Conservation (phyloP, 2,113 vertebrate species). For the Dasyprocta punctata region DNA sequence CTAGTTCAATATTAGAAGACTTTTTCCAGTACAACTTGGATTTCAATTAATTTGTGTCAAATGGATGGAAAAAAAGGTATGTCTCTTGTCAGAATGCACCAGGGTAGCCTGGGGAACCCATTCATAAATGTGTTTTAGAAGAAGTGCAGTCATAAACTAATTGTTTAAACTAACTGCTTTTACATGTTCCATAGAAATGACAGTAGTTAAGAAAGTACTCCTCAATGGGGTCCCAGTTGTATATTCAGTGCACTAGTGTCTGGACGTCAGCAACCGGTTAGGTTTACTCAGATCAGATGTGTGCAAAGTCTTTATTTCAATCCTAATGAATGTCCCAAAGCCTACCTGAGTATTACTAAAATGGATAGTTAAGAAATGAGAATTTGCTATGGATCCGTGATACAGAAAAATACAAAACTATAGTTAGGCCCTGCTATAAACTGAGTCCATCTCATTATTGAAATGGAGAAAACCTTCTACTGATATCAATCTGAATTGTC, state of each 20-base stretch:
- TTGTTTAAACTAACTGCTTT: background rate
- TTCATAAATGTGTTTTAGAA: background rate
- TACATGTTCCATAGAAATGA: background rate
- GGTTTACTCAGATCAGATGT: background rate
- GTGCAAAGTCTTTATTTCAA: background rate
- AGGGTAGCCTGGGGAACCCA: background rate
- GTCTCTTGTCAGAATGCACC: background rate
- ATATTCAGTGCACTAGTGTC: background rate
- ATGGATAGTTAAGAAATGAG: background rate
- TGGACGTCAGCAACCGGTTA: background rate
- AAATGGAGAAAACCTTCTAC: background rate
- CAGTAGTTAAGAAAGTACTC: background rate
- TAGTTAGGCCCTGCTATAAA: conserved; percentile 8
- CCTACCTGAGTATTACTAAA: background rate
- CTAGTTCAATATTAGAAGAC: background rate
- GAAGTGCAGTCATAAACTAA: background rate
- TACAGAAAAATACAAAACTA: background rate
- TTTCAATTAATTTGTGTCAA: background rate
- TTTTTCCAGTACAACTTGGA: background rate
- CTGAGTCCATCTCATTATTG: background rate
- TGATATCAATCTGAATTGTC: background rate
- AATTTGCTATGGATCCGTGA: background rate
- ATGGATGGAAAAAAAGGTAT: background rate
- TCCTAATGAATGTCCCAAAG: background rate
- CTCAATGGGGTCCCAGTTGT: background rate